A percentile compares a stretch with the other conserved stretches of the same genome.
Conservation (phyloP, 2,113 vertebrate species). For the Pipa parva region DNA sequence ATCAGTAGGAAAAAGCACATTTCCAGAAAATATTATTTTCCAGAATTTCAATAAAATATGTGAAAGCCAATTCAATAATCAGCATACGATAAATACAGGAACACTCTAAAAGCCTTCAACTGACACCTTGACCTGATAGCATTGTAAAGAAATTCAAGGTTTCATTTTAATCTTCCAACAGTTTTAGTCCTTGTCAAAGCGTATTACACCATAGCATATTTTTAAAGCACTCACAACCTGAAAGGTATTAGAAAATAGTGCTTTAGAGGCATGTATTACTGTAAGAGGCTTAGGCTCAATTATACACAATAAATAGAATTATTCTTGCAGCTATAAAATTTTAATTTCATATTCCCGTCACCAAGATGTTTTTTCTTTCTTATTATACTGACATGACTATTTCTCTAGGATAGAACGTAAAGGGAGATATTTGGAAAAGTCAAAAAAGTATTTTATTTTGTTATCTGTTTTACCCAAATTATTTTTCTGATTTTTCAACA, state of each 20-base stretch:
- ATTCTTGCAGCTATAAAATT: slow-evolving; percentile 5
- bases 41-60: not conserved
- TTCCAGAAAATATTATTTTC: too few relatives aligned
- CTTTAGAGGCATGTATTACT: slow-evolving; percentile 26
- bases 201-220: slow-evolving; percentile 1
- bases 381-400: not conserved
- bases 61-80: not conserved
- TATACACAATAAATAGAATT: slow-evolving; percentile 21
- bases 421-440: too few relatives aligned
- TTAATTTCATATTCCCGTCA: slow-evolving; percentile 11
- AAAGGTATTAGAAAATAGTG: slow-evolving; percentile 17
- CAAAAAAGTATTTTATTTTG: too few relatives aligned
- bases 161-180: not conserved
- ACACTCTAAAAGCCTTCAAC: too few relatives aligned
- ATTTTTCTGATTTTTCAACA: too few relatives aligned
- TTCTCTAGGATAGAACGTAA: too few relatives aligned
- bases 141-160: not conserved
- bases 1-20: too few relatives aligned
- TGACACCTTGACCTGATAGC: not conserved
- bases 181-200: slow-evolving; percentile 16
- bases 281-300: slow-evolving; percentile 15
- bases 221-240: slow-evolving; percentile 2
- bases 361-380: not conserved
- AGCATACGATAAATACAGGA: too few relatives aligned
- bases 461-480: too few relatives aligned